Evolutionary conservation across 1,140 invertebrate genomes (phyloP), one percentile per base, ranked within the genome.

Genomic region (Bemisia tabaci): DNA sequence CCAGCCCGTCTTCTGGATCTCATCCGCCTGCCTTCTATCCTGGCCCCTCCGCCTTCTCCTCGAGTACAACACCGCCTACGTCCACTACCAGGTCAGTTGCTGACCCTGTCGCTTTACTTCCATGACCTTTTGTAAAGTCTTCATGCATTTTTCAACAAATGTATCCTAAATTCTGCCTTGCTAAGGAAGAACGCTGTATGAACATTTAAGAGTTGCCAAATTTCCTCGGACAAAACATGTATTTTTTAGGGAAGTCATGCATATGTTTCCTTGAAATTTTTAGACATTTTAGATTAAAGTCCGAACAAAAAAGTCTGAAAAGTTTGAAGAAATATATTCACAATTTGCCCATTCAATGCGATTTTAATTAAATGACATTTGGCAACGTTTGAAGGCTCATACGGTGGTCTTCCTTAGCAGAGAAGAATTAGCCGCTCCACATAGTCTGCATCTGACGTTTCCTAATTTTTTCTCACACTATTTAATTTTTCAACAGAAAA

Each of bases 1-100:
- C 65, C 82, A 82, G 66, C 77, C 82, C 63, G 82, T 85, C 59
- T 92, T 91, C 78, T 92, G 91, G 88, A 79, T 85, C 21, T 79
- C 84, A 12, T 90, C 85, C 62, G 83, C 86, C 69, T 77, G 90
- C n/a, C 78, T 93, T 22, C 81, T 93, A 1, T 91, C 89, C 12
- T 94, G 91, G 92, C 91, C 90, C 25, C 79, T 92, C 61, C 78
- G 91, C 59, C 83, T 93, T 64, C 80, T 92, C 26, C 87, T 92
- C 68, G 89, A 92, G 74, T 91, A 87, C 78, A 90, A 92, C 75
- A 93, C 90, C 12, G 88, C 90, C 25, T 87, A 92, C 73, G 85
- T 89, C 26, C 86, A 92, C 75, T 92, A 89, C 75, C 84, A 84
- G 77, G 84, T 85, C 76, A 74, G 65, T 27, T 12, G 17, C 2